Evolutionary conservation across 1,140 invertebrate species (phyloP).

Genomic region (Zaprionus inermis): DNA sequence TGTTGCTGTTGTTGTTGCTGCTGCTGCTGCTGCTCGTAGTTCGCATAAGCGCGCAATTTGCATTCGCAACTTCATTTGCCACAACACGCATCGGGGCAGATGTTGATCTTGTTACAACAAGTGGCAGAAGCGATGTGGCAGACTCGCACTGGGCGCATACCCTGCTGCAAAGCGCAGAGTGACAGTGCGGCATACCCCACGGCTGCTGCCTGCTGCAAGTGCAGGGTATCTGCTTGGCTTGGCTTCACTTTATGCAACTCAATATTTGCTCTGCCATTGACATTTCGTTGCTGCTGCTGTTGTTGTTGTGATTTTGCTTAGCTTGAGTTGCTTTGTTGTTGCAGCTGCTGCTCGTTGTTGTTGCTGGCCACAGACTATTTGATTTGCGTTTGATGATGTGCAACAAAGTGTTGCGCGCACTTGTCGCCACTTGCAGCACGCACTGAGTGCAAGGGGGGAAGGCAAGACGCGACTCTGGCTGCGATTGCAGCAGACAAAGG

Average conservation of each 20-base stretch:
- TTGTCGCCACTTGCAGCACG: constrained; percentile 19
- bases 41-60: constrained; percentile 41
- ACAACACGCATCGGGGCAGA: constrained; percentile 31
- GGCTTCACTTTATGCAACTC: constrained; percentile 15
- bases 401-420: constrained; percentile 32
- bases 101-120: constrained; percentile 34
- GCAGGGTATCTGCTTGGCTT: neutral
- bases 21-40: constrained; percentile 12
- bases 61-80: constrained; percentile 41
- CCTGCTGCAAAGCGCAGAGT: neutral
- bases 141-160: neutral
- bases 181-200: neutral
- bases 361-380: constrained; percentile 20
- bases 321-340: constrained; percentile 13
- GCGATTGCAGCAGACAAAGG: neutral
- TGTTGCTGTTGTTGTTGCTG: constrained; percentile 12
- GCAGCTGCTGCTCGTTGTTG: constrained; percentile 11
- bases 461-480: neutral
- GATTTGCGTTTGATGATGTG: constrained; percentile 48
- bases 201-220: neutral
- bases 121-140: neutral
- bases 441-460: neutral
- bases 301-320: too few species aligned
- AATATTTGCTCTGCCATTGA: constrained; percentile 39
- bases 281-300: constrained; percentile 4